Conservation (phyloP, 2,113 vertebrate species). For the Larimichthys crocea region DNA sequence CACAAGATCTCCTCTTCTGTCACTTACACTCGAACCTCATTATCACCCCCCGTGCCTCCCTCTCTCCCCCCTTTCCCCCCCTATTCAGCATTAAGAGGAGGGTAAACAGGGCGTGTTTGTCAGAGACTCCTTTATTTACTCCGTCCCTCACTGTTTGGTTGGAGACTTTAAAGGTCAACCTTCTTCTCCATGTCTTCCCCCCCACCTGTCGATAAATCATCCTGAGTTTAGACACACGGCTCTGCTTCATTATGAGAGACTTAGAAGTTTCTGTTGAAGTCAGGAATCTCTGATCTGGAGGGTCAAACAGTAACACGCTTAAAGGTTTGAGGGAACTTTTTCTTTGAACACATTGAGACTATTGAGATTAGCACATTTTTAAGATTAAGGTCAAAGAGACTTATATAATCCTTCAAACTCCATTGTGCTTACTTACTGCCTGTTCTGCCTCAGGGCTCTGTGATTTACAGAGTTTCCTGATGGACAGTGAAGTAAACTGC, state of each 20-base stretch:
- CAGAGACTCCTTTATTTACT: constrained; percentile 50
- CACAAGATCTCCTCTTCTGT: neutral
- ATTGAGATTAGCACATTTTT: constrained; percentile 22
- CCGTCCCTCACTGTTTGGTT: constrained; percentile 19
- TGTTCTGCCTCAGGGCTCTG: too few relatives aligned
- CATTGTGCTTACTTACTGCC: too few relatives aligned
- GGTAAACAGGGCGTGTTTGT: constrained; percentile 53
- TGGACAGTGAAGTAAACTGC: too few relatives aligned
- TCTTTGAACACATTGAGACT: constrained; percentile 17
- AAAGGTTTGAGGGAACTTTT: neutral
- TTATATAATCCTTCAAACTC: neutral
- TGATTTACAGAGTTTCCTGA: too few relatives aligned
- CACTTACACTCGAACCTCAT: constrained; percentile 11
- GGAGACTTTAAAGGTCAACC: constrained; percentile 17
- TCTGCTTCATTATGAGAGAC: neutral
- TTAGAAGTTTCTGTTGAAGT: constrained; percentile 3
- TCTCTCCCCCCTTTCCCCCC: neutral
- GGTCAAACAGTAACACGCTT: neutral
- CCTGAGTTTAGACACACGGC: neutral
- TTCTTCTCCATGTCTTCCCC: too few relatives aligned
- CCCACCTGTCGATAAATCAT: neutral
- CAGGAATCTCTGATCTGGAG: constrained; percentile 6
- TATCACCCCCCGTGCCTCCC: neutral
- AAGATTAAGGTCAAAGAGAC: constrained; percentile 12
- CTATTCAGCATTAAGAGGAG: constrained; percentile 4